Base-by-base conservation (phyloP, 2,113 vertebrate species). In the Tachycineta bicolor region DNA sequence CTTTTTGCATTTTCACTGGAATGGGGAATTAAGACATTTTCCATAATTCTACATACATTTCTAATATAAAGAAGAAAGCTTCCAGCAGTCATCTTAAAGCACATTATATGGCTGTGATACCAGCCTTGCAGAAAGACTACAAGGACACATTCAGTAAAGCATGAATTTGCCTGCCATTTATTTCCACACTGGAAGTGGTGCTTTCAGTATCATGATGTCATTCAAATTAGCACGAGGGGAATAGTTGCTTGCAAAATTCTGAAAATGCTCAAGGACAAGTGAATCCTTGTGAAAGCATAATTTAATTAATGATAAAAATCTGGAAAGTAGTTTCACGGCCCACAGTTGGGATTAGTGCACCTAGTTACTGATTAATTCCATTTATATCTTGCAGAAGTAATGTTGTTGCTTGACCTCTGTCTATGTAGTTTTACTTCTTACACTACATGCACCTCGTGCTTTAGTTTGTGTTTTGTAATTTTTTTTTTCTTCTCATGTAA, bases 261-360 rank as follows among this genome's bases (percentile, higher is more conserved):
- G 53, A 78, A 84, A 93, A 84, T 43, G 47, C 68, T 92, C 53
- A 93, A 94, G 37, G 46, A 96, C 26, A 92, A 93, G 22, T 25
- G 25, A 92, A 84, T 26, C 7, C 33, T 56, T 67, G 8, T 56
- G 47, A 91, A 87, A 85, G 34, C 5, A 79, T 24, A 89, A 69
- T 62, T 37, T 71, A 87, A 53, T 59, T 81, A 70, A 47, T 8
- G 11, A 87, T 46, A 91, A 89, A 75, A 82, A 69, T 69, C 6
- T 37, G 85, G 62, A 53, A 94, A 73, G 56, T 22, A 14, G 14
- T 69, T 91, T 82, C 44, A 76, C 4, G 62, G 31, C 25, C 52
- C 58, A 83, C 5, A 76, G n/a, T 4, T 71, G 16, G 29, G 37
- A 93, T 79, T 71, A 91, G 28, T n/a, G 56, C 21, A 60, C 5